Percentiles rank a stretch among this genome's conserved stretches.
phyloP scores from a whole-genome alignment of 2,888 invertebrate genomes.

The Acanthacorydalis orientalis region DNA sequence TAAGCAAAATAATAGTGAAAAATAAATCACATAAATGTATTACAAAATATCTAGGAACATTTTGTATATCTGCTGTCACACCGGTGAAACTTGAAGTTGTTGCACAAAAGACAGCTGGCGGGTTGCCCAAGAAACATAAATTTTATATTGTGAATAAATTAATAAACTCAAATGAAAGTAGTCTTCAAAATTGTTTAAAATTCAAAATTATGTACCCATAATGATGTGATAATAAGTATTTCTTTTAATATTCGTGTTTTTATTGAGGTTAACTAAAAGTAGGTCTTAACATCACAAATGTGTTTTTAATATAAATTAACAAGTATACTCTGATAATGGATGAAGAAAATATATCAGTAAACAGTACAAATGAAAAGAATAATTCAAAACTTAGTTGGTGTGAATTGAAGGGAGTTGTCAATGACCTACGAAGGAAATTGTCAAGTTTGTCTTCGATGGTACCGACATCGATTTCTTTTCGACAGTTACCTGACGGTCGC shows the following conservation, averaged over 20 bases:
- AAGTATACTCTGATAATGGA: constrained; percentile 1
- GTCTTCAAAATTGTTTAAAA: neutral
- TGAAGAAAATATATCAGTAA: constrained; percentile 1
- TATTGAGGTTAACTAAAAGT: constrained; percentile 3
- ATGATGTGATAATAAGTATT: neutral
- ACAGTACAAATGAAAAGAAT: constrained; percentile 1
- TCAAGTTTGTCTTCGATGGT: constrained; percentile 66
- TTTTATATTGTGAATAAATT: neutral
- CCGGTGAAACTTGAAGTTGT: neutral
- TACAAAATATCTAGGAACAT: too few species aligned
- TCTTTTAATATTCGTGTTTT: constrained; percentile 1
- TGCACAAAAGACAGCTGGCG: neutral
- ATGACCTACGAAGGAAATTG: constrained; percentile 61
- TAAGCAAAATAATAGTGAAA: too few species aligned
- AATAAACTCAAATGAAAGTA: neutral
- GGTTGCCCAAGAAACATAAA: neutral
- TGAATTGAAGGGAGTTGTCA: constrained; percentile 62
- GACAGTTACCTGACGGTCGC: constrained; percentile 59
- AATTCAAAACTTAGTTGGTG: constrained; percentile 44
- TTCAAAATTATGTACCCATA: neutral
- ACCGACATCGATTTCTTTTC: constrained; percentile 67
- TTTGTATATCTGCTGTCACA: neutral
- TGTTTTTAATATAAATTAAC: neutral
- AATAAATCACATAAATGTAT: too few species aligned
- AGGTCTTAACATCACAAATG: constrained; percentile 1